Base-by-base conservation (phyloP, 2,113 vertebrate genomes). In the Datnioides undecimradiatus region DNA sequence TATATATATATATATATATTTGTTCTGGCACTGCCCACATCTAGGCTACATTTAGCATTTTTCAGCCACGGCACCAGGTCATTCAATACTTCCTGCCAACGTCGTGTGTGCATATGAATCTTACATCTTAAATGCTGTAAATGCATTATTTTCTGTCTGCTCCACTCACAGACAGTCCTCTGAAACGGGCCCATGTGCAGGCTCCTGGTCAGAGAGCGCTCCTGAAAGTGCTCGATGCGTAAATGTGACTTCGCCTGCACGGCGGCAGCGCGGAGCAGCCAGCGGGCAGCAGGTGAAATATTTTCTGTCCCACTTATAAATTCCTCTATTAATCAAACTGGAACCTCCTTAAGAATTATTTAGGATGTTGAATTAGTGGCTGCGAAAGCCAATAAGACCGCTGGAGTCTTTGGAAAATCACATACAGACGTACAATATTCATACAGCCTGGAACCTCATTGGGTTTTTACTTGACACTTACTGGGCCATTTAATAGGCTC, bases 11-110 rank as follows among this genome's bases (percentile, higher is more conserved):
- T n/a, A n/a, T 60, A 79, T 77, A 66, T 81, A 70, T 67, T 85
- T 82, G n/a, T n/a, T n/a, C n/a, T n/a, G n/a, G n/a, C n/a, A n/a
- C n/a, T n/a, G n/a, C n/a, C n/a, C n/a, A n/a, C n/a, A n/a, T n/a
- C n/a, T n/a, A n/a, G n/a, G 46, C 45, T 63, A 73, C 49, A 62
- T 76, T 43, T 73, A 36, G 69, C 66, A 34, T 17, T 58, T 6
- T 57, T 25, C 63, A 31, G 12, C 64, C 51, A 14, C 8, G 40
- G 43, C 48, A 58, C 21, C 60, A 13, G 59, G 49, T 54, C n/a
- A n/a, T n/a, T n/a, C n/a, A n/a, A n/a, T n/a, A n/a, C n/a, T n/a
- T n/a, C n/a, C n/a, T n/a, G n/a, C n/a, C n/a, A n/a, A n/a, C n/a
- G n/a, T n/a, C n/a, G n/a, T n/a, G n/a, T n/a, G n/a, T n/a, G n/a